Conservation (phyloP, 1,140 invertebrate species). For the Philaenus spumarius region DNA sequence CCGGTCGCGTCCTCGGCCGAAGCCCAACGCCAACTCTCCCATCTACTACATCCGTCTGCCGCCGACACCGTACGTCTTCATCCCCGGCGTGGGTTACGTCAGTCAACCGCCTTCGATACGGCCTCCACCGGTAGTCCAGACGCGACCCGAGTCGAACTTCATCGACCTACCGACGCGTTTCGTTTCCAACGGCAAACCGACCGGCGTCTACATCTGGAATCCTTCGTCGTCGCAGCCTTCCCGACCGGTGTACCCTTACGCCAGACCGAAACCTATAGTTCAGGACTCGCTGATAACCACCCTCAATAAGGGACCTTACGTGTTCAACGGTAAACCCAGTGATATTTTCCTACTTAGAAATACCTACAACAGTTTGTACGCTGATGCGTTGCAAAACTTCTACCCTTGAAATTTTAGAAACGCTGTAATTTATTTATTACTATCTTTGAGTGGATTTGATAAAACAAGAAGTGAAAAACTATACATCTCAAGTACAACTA, state of each 20-base stretch:
- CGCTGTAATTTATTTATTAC: too few species aligned
- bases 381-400: conserved; percentile 41
- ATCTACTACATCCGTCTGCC: conserved; percentile 78
- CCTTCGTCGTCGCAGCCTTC: conserved; percentile 41
- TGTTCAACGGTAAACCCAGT: conserved; percentile 70
- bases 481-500: too few species aligned
- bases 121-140: conserved; percentile 37
- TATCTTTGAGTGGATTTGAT: too few species aligned
- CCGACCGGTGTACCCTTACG: conserved; percentile 32
- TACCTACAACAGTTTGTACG: conserved; percentile 58
- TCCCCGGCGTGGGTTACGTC: conserved; percentile 69
- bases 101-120: conserved; percentile 55
- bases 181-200: conserved; percentile 71
- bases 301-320: conserved; percentile 61
- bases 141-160: conserved; percentile 38
- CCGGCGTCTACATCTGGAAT: conserved; percentile 55
- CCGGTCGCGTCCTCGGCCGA: conserved; percentile 19
- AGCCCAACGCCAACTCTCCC: conserved; percentile 52
- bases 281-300: conserved; percentile 39
- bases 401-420: conserved; percentile 33
- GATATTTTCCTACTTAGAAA: conserved; percentile 64
- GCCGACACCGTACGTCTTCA: conserved; percentile 72
- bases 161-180: conserved; percentile 70
- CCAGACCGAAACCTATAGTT: conserved; percentile 41
- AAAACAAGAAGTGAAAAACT: too few species aligned